Conservation (phyloP, 2,797 vertebrate genomes). For the Esox lucius region DNA sequence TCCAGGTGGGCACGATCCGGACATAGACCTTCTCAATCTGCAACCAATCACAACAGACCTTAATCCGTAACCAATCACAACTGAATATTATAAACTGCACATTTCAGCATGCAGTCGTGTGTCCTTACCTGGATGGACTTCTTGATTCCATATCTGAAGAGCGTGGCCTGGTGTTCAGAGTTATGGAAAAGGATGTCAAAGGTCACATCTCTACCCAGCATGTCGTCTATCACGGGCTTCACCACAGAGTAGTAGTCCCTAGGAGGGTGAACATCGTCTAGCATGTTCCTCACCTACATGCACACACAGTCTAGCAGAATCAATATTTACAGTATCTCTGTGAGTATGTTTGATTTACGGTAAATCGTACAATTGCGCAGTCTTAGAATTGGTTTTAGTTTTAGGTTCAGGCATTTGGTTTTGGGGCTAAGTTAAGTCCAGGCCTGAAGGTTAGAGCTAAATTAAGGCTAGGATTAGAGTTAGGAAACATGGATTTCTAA, state of each 20-base stretch:
- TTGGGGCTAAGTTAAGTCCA: no score
- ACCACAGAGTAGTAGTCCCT: constrained; percentile 72
- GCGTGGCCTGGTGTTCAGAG: constrained; percentile 80
- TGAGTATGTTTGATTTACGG: no score
- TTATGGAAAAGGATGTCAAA: constrained; percentile 82
- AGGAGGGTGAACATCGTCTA: constrained; percentile 62
- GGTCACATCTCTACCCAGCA: constrained; percentile 69
- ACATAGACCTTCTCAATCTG: constrained; percentile 76
- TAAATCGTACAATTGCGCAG: no score
- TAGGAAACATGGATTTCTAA: not conserved
- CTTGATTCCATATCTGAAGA: constrained; percentile 76
- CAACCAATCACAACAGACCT: constrained; percentile 17
- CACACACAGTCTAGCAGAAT: not conserved
- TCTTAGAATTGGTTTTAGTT: no score
- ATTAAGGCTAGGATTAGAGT: no score
- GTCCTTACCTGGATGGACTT: constrained; percentile 71
- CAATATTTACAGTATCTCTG: not conserved
- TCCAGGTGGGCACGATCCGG: constrained; percentile 73
- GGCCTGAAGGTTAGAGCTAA: no score
- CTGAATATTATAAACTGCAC: no score
- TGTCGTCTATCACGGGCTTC: constrained; percentile 72
- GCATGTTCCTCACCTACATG: constrained; percentile 70
- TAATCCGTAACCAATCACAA: no score
- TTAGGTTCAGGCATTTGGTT: no score
- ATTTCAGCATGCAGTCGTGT: no score